Base-by-base conservation (phyloP, 2,888 invertebrate species). In the Microchrysa polita region DNA sequence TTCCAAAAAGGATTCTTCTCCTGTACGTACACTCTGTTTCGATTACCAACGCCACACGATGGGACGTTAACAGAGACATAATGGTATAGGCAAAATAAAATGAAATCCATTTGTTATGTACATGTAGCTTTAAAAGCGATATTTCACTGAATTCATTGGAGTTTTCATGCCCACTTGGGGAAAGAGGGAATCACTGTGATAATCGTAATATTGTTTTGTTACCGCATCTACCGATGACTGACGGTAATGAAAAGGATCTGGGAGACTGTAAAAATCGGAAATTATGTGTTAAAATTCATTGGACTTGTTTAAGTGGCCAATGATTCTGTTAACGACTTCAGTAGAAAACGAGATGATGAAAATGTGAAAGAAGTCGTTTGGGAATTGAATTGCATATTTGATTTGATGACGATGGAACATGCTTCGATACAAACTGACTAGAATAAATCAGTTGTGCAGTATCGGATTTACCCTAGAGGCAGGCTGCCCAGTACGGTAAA, bases 71-170 rank as follows among this genome's bases (percentile, higher is more conserved):
- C 48, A 44, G 16, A 65, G 34, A 40, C 44, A 65, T 48, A 65
- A 65, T 48, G 48, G 42, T 18, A 65, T n/a, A n/a, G 7, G 65
- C 22, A 23, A n/a, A n/a, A 48, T 48, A 23, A 48, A 48, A 44
- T 20, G 23, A 48, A 65, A 65, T 65, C 65, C 65, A 34, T 65
- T 65, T 44, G 65, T 34, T 34, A 34, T 34, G 7, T 34, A 7
- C 7, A 34, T 7, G 65, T 44, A 65, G 44, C 65, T 48, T 65
- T 65, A 48, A 65, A 65, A 65, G 48, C 44, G 65, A 65, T 65
- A 65, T 65, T 65, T 65, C 16, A 65, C 65, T 22, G 44, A 44
- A 65, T 65, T 65, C 65, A 65, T 65, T 65, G 65, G 44, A 23
- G 22, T 65, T 65, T 65, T 18, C 44, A 16, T 9, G 18, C 48